Conservation (phyloP, 2,797 vertebrate genomes). For the Propithecus perrieri region DNA sequence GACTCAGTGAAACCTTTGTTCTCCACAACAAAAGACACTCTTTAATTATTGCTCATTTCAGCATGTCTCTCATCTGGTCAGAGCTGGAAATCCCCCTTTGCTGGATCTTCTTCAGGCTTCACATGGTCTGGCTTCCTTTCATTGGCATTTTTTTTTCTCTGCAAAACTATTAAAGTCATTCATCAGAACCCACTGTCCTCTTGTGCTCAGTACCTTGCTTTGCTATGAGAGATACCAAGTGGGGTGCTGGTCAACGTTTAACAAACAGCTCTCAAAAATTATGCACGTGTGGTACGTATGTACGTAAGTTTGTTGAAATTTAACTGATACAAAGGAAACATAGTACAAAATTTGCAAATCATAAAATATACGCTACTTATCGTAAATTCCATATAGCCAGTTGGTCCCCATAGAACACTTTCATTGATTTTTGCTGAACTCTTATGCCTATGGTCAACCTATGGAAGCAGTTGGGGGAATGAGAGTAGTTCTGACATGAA, state of each 20-base stretch:
- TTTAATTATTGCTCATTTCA: background rate
- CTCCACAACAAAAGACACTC: background rate
- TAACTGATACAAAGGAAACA: background rate
- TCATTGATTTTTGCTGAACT: background rate
- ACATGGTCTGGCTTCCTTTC: background rate
- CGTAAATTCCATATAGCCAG: background rate
- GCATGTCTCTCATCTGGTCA: rapidly evolving
- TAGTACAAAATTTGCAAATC: background rate
- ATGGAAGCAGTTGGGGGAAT: background rate
- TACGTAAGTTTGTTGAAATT: background rate
- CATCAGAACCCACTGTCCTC: background rate
- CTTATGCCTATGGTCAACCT: background rate
- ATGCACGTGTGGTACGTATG: too few species aligned
- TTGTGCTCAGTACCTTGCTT: background rate
- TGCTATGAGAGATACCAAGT: background rate
- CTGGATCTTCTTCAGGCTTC: background rate
- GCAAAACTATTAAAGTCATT: background rate
- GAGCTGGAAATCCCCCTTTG: background rate
- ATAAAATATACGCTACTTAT: background rate
- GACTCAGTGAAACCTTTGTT: background rate
- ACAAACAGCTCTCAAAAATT: background rate
- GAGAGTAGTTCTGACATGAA: background rate
- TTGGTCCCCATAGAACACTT: background rate
- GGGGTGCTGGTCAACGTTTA: background rate
- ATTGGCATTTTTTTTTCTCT: background rate